A percentile compares a stretch with the other conserved stretches of the same genome.
Conservation (phyloP, 2,113 vertebrate genomes). For the Syngnathoides biaculeatus region DNA sequence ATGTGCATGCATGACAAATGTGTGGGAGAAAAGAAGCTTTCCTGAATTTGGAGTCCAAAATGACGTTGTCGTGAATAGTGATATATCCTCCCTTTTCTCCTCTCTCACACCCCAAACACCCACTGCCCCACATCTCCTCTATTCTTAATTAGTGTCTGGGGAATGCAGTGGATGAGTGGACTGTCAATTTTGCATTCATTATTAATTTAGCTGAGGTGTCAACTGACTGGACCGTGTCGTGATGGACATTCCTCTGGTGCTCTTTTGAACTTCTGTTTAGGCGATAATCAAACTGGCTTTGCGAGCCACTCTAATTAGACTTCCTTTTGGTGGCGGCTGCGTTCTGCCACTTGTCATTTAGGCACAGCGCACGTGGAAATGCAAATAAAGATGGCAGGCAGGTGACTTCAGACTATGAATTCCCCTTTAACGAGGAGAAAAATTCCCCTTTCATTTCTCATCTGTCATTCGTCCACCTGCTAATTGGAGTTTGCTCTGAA, state of each 20-base stretch:
- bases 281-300: constrained; percentile 66
- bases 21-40: constrained; percentile 52
- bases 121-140: constrained; percentile 49
- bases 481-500: constrained; percentile 65
- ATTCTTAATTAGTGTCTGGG: constrained; percentile 77
- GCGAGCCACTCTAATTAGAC: constrained; percentile 70
- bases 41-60: constrained; percentile 53
- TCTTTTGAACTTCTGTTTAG: constrained; percentile 66
- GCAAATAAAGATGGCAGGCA: constrained; percentile 54
- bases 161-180: constrained; percentile 72
- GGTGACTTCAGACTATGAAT: constrained; percentile 47
- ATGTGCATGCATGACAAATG: constrained; percentile 50
- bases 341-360: constrained; percentile 70
- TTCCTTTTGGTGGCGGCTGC: constrained; percentile 46
- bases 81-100: constrained; percentile 57
- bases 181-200: constrained; percentile 72
- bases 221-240: constrained; percentile 58
- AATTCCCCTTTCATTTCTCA: constrained; percentile 54
- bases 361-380: constrained; percentile 47
- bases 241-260: constrained; percentile 66
- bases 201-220: constrained; percentile 73
- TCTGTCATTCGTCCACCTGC: constrained; percentile 52
- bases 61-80: constrained; percentile 58
- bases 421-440: constrained; percentile 61
- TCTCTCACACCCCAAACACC: not conserved